These are phyloP conservation scores for Danio tinwini DNA, from an alignment of 2,797 vertebrate species.

Conservation along the genomic window DNA sequence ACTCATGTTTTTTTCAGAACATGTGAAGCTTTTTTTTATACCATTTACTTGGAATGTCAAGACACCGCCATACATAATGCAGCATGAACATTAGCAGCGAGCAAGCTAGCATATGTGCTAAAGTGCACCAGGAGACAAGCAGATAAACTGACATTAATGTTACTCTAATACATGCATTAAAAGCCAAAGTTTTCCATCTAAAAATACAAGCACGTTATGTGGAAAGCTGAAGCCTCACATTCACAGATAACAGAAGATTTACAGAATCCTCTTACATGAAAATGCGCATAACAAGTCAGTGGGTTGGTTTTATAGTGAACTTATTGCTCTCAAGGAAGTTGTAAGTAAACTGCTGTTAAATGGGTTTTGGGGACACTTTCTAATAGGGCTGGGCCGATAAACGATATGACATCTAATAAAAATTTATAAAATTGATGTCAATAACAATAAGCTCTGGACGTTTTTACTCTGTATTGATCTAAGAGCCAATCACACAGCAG, in stretches of 20 bases:
- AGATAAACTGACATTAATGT: background rate
- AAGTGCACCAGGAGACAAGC: background rate
- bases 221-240: background rate
- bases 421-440: too few species aligned
- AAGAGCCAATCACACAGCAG: too few species aligned
- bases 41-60: background rate
- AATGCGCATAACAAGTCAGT: background rate
- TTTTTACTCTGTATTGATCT: too few species aligned
- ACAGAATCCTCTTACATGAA: background rate
- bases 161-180: constrained; percentile 27
- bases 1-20: background rate
- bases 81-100: background rate
- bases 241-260: background rate
- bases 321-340: background rate
- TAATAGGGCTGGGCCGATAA: too few species aligned
- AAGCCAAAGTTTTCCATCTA: background rate
- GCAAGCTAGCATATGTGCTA: background rate
- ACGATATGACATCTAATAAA: too few species aligned
- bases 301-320: background rate
- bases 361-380: too few species aligned
- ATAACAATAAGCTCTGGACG: too few species aligned
- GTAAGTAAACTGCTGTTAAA: too few species aligned
- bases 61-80: background rate
- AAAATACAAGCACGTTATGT: background rate
- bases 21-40: background rate